A percentile compares a stretch with the other conserved stretches of the same genome.
Evolutionary conservation across 2,888 invertebrate genomes (phyloP).

Genomic region (Ariolimax columbianus): DNA sequence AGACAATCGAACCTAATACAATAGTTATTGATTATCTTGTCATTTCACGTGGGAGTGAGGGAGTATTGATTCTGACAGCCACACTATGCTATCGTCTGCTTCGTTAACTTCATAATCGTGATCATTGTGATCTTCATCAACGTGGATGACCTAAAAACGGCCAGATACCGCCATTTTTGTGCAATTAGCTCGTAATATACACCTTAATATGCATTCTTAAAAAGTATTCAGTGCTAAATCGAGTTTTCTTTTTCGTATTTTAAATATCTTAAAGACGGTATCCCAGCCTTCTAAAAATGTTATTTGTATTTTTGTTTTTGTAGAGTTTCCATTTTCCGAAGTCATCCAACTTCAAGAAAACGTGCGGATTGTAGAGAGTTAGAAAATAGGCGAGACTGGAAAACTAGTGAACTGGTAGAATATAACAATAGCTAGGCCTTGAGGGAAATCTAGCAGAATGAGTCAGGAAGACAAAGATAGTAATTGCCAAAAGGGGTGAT

Average conservation of each 20-base stretch:
- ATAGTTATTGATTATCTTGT: neutral
- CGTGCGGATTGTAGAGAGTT: too few relatives aligned
- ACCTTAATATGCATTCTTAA: neutral
- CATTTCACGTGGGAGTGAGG: neutral
- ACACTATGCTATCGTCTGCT: neutral
- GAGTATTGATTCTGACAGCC: neutral
- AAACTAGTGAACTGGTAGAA: too few relatives aligned
- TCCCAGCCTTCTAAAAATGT: neutral
- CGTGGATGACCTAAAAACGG: neutral
- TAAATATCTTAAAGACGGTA: neutral
- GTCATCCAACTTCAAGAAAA: too few relatives aligned
- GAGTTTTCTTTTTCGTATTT: neutral
- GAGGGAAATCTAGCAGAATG: too few relatives aligned
- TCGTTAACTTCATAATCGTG: neutral
- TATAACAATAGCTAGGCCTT: too few relatives aligned
- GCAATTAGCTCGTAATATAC: neutral
- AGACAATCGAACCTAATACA: neutral
- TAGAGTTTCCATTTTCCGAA: too few relatives aligned
- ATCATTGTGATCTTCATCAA: neutral
- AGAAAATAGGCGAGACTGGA: too few relatives aligned
- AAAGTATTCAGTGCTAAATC: neutral
- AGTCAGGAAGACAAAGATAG: too few relatives aligned
- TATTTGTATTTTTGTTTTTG: neutral
- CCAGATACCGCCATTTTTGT: neutral
- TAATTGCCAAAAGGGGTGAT: too few relatives aligned